phyloP scores from a whole-genome alignment of 2,113 vertebrate species.

The Amazona vittata region DNA sequence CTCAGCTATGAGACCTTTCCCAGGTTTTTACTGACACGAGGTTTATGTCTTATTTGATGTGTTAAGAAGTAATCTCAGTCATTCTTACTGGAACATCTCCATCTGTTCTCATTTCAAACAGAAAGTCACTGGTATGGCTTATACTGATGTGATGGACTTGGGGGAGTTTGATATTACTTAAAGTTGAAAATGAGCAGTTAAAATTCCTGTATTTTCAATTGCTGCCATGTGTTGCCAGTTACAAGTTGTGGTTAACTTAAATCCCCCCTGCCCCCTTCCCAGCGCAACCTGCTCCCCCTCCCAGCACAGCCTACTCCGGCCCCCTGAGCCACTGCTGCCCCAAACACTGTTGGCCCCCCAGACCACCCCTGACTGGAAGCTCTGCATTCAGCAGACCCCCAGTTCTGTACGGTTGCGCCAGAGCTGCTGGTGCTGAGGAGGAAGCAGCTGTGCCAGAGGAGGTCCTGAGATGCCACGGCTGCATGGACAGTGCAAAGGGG shows the following conservation, averaged over 20 bases:
- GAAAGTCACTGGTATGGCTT: neutral
- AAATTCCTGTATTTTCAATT: neutral
- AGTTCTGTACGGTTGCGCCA: rapidly evolving
- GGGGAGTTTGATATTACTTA: neutral
- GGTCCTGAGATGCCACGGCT: neutral
- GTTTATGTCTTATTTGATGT: rapidly evolving
- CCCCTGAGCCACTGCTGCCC: neutral
- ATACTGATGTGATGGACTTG: neutral
- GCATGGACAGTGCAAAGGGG: neutral
- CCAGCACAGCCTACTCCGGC: neutral
- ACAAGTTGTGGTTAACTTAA: neutral
- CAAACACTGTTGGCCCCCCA: neutral
- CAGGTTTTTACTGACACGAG: neutral
- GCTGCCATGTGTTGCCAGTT: neutral
- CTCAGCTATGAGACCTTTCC: neutral
- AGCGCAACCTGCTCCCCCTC: no score
- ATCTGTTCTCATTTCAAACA: rapidly evolving
- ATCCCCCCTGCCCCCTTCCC: neutral
- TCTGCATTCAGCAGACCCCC: neutral
- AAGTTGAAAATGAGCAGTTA: neutral
- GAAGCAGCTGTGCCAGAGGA: no score
- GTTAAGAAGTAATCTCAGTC: neutral
- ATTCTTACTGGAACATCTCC: neutral
- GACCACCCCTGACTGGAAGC: neutral
- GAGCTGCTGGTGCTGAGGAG: neutral